Evolutionary conservation across 2,113 vertebrate genomes (phyloP).

Genomic region (Telmatochromis brichardi): DNA sequence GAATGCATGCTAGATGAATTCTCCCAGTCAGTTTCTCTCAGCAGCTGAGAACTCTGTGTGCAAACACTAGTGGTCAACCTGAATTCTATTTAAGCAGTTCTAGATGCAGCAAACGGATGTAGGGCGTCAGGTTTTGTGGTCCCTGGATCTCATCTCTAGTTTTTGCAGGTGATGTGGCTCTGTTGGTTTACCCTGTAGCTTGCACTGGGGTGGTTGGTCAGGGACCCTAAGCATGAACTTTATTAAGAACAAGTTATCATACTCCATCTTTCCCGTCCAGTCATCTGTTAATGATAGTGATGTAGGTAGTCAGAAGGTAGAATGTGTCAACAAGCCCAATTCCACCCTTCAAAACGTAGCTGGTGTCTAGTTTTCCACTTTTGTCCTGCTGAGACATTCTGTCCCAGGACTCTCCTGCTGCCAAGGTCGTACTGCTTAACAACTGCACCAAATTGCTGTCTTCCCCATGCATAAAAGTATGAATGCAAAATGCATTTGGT

Average conservation of each 20-base stretch:
- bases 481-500: background rate
- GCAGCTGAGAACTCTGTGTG: background rate
- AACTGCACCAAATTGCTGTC: background rate
- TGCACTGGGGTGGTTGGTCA: background rate
- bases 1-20: background rate
- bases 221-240: background rate
- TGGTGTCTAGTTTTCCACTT: background rate
- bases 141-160: background rate
- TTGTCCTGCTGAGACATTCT: background rate
- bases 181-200: background rate
- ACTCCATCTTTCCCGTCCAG: background rate
- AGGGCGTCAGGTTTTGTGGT: background rate
- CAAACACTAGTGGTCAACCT: background rate
- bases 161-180: background rate
- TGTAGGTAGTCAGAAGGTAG: background rate
- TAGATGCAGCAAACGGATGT: background rate
- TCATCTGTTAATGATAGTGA: background rate
- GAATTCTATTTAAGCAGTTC: background rate
- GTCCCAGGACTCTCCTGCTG: background rate
- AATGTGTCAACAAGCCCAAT: background rate
- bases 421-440: background rate
- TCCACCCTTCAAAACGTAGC: background rate
- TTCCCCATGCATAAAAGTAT: background rate
- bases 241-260: background rate
- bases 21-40: background rate